A percentile compares a stretch with the other conserved stretches of the same genome.
Conservation (phyloP, 2,113 vertebrate genomes). For the Connochaetes taurinus region DNA sequence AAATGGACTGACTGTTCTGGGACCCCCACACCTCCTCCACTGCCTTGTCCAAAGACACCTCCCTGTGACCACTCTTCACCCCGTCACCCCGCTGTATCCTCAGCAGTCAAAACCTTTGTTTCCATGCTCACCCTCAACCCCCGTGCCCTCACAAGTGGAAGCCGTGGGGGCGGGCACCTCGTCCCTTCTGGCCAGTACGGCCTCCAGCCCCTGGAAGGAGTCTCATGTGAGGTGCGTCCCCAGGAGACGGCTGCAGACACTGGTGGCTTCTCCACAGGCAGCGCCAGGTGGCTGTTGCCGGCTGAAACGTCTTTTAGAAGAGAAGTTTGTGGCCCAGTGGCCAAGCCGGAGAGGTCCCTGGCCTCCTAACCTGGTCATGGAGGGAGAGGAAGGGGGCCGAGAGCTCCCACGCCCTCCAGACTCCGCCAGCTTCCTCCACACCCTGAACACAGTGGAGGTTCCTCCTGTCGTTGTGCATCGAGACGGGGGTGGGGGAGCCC, state of each 20-base stretch:
- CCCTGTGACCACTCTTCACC: neutral
- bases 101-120: neutral
- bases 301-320: neutral
- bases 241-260: fast-evolving
- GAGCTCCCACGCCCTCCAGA: neutral
- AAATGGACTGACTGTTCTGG: too few relatives aligned
- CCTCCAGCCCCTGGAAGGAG: neutral
- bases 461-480: fast-evolving
- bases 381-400: neutral
- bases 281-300: fast-evolving
- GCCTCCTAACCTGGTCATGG: neutral
- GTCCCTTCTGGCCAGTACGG: neutral
- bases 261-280: neutral
- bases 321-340: neutral
- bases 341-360: neutral
- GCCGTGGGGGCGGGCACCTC: fast-evolving
- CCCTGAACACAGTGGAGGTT: neutral
- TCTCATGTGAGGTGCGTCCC: neutral
- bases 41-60: neutral
- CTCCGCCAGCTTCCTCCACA: neutral
- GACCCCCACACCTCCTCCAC: neutral
- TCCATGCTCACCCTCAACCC: fast-evolving
- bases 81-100: fast-evolving
- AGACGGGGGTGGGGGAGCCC: fast-evolving
- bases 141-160: fast-evolving